Percentiles rank a stretch among this genome's conserved stretches.
phyloP scores from a whole-genome alignment of 2,888 invertebrate genomes.

The Erebia palarica region DNA sequence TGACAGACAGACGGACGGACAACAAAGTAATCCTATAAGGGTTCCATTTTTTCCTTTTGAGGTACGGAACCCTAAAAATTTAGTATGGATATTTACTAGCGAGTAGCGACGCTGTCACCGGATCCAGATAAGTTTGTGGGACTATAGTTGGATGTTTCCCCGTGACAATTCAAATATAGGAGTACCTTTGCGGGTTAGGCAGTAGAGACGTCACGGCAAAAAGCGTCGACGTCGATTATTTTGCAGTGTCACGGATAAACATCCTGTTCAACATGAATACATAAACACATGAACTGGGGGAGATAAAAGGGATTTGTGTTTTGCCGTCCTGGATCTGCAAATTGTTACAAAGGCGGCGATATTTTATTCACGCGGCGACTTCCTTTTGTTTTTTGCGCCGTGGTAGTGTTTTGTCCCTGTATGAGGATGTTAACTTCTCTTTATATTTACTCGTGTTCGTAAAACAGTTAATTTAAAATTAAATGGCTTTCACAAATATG shows the following conservation, averaged over 20 bases:
- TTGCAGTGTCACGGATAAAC: conserved; percentile 13
- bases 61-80: too few relatives aligned
- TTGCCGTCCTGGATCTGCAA: conserved; percentile 23
- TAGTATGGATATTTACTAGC: too few relatives aligned
- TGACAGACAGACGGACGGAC: too few relatives aligned
- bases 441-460: too few relatives aligned
- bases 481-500: too few relatives aligned
- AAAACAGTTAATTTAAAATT: too few relatives aligned
- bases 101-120: too few relatives aligned
- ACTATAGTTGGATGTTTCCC: too few relatives aligned
- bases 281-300: conserved; percentile 15
- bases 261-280: conserved; percentile 19
- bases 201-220: neutral
- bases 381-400: conserved; percentile 19
- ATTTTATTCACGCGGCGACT: conserved; percentile 27
- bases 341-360: conserved; percentile 22
- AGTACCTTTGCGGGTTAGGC: neutral
- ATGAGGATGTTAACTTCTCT: neutral
- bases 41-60: too few relatives aligned
- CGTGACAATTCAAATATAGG: neutral
- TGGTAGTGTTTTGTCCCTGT: conserved; percentile 1
- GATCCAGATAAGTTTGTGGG: too few relatives aligned
- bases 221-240: conserved; percentile 15
- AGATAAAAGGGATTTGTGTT: conserved; percentile 18
- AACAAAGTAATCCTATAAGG: too few relatives aligned